phyloP scores from a whole-genome alignment of 1,140 invertebrate species.

The Bombus waltoni region DNA sequence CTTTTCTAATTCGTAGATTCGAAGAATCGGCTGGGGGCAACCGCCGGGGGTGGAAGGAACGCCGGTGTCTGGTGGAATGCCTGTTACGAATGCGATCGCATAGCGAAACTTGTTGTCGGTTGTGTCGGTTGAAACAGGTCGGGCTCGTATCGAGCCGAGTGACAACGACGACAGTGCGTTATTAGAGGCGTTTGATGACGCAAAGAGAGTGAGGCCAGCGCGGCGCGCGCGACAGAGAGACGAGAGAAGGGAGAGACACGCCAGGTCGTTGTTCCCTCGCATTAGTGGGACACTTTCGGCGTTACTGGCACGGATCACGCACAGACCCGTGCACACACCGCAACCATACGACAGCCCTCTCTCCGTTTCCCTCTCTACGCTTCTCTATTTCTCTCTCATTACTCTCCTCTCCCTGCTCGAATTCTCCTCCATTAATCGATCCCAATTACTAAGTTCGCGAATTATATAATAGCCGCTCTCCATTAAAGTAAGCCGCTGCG shows the following conservation, averaged over 20 bases:
- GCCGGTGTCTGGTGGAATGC: slow-evolving; percentile 18
- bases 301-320: slow-evolving; percentile 67
- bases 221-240: background rate
- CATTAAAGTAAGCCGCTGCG: background rate
- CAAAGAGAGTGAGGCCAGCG: slow-evolving; percentile 59
- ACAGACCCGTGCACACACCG: slow-evolving; percentile 27
- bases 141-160: slow-evolving; percentile 63
- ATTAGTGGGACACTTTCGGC: slow-evolving; percentile 76
- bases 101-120: slow-evolving; percentile 64
- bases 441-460: slow-evolving; percentile 52
- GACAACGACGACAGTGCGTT: slow-evolving; percentile 61
- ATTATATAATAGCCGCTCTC: slow-evolving; percentile 44
- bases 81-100: slow-evolving; percentile 52
- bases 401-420: slow-evolving; percentile 18
- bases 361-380: background rate
- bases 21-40: background rate
- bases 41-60: background rate
- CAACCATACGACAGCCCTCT: background rate
- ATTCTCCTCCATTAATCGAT: slow-evolving; percentile 57
- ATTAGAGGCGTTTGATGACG: slow-evolving; percentile 69
- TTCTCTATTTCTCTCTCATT: slow-evolving; percentile 15
- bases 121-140: slow-evolving; percentile 58
- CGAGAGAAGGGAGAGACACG: slow-evolving; percentile 55
- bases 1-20: background rate
- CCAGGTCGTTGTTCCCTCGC: slow-evolving; percentile 71